Conservation (phyloP, 2,113 vertebrate species). For the Mesitornis unicolor region DNA sequence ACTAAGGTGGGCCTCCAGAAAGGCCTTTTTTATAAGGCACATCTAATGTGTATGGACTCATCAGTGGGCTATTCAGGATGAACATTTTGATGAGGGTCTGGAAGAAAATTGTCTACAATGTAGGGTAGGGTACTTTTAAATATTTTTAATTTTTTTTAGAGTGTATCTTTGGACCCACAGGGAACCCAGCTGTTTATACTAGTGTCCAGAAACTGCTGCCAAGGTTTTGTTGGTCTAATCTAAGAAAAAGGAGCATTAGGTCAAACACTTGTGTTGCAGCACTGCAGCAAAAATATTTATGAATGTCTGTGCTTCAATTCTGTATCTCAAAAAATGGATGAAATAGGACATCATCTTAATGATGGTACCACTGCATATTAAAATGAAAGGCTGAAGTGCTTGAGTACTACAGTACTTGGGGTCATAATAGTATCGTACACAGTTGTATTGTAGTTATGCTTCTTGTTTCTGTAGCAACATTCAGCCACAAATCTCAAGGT, state of each 20-base stretch:
- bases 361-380: neutral
- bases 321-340: neutral
- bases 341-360: neutral
- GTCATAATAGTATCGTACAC: neutral
- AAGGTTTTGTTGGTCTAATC: neutral
- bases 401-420: neutral
- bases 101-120: neutral
- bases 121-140: too few relatives aligned
- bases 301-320: neutral
- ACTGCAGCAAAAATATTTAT: neutral
- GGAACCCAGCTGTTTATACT: neutral
- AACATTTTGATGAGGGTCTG: neutral
- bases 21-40: neutral
- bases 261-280: neutral
- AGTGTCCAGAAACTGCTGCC: neutral
- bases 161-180: neutral
- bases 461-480: slow-evolving; percentile 28
- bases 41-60: neutral
- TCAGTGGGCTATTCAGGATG: neutral
- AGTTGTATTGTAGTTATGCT: neutral
- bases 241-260: neutral
- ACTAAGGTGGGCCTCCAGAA: neutral
- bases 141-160: neutral
- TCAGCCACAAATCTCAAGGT: neutral
- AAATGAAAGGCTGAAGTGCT: neutral